phyloP scores from a whole-genome alignment of 2,797 vertebrate genomes.

The Enteromius thamalakanensis region DNA sequence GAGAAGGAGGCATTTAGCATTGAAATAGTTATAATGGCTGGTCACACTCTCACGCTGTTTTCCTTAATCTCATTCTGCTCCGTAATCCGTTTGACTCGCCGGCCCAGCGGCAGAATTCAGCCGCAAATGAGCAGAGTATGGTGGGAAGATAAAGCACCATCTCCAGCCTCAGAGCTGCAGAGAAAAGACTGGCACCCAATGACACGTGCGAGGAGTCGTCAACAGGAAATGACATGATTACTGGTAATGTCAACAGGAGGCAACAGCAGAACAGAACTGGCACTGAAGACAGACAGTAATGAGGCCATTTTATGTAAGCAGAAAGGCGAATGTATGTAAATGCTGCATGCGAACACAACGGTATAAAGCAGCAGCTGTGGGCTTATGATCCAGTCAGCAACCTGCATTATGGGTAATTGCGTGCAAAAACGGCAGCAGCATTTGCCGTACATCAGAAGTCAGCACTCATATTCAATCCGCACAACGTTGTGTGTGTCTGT shows the following conservation, averaged over 20 bases:
- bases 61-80: slow-evolving; percentile 55
- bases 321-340: slow-evolving; percentile 43
- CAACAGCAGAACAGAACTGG: slow-evolving; percentile 36
- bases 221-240: slow-evolving; percentile 54
- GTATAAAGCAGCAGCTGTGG: slow-evolving; percentile 43
- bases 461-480: neutral
- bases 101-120: slow-evolving; percentile 35
- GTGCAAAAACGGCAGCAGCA: slow-evolving; percentile 5
- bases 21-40: slow-evolving; percentile 55
- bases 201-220: slow-evolving; percentile 34
- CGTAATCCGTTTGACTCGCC: slow-evolving; percentile 54
- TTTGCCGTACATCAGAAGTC: slow-evolving; percentile 23
- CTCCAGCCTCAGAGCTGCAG: slow-evolving; percentile 3
- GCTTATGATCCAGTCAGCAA: slow-evolving; percentile 30
- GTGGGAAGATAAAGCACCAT: slow-evolving; percentile 34
- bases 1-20: slow-evolving; percentile 54
- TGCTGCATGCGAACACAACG: neutral
- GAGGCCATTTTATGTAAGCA: slow-evolving; percentile 43
- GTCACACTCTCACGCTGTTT: slow-evolving; percentile 54
- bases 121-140: slow-evolving; percentile 42
- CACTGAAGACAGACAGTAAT: slow-evolving; percentile 32
- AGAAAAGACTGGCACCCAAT: slow-evolving; percentile 26
- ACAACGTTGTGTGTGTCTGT: slow-evolving; percentile 10
- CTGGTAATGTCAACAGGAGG: slow-evolving; percentile 48
- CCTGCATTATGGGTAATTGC: slow-evolving; percentile 40